Base-by-base conservation (phyloP, 2,797 vertebrate genomes). In the Protonibea diacanthus region DNA sequence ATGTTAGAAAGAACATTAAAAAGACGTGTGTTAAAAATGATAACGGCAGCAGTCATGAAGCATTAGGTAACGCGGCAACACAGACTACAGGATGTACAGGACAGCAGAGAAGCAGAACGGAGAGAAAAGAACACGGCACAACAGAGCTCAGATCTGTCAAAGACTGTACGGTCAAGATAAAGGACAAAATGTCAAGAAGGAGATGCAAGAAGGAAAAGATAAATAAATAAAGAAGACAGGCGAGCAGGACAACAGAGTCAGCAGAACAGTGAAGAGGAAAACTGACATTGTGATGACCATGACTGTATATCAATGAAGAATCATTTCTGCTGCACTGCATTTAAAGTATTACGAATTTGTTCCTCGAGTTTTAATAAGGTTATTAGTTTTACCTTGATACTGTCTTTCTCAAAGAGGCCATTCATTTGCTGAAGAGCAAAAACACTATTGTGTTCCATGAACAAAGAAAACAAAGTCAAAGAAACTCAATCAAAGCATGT, bases 171-270 rank as follows among this genome's bases (percentile, higher is more conserved):
- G 77, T 88, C 87, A 83, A 71, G 75, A 53, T 74, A 80, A 79
- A 72, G 60, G 67, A 53, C 57, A 53, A 83, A 78, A 86, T 70
- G 76, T 82, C 78, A 78, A 81, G 78, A 55, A 38, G 40, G 55
- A 74, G 56, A 80, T 38, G 42, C 68, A 65, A 68, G 60, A 78
- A 71, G 51, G 42, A 49, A 75, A 78, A 81, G 61, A 86, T 64
- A 72, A 91, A 78, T 57, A 86, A 91, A 78, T 57, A 86, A 88
- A 84, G n/a, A 61, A 72, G 80, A 80, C 82, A 78, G 48, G 80
- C 49, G 13, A 60, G 75, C 60, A 70, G 76, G 80, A 83, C 7
- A 20, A 51, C 47, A 65, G 66, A 75, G 74, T 80, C 85, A 80
- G 82, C 72, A 55, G 60, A 78, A 83, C 48, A 55, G 81, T 9